These are phyloP conservation scores for Avahi laniger DNA, from an alignment of 2,797 vertebrate genomes.

Conservation along the genomic window DNA sequence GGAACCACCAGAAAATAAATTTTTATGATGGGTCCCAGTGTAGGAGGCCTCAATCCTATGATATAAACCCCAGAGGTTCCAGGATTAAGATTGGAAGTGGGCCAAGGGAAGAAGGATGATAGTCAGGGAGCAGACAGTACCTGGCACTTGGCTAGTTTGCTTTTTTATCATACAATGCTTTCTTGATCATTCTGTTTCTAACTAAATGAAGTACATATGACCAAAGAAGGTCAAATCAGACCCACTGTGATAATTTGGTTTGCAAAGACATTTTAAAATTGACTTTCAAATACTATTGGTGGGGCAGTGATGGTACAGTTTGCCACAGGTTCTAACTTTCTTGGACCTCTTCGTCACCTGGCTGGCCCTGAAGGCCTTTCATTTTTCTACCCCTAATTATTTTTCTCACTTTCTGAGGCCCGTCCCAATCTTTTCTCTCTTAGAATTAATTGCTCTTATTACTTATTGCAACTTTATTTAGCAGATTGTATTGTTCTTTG, in stretches of 20 bases:
- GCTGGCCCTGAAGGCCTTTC: conserved; percentile 50
- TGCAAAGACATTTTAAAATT: conserved; percentile 51
- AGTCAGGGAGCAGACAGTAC: background rate
- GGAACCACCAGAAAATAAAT: background rate
- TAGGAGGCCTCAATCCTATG: background rate
- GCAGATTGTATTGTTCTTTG: background rate
- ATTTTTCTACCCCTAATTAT: conserved; percentile 42
- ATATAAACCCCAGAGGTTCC: background rate
- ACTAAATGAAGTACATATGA: background rate
- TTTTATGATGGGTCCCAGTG: background rate
- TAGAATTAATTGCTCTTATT: conserved; percentile 17
- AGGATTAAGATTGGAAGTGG: background rate
- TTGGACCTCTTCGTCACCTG: conserved; percentile 1
- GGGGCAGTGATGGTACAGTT: background rate
- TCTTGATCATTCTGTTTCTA: background rate
- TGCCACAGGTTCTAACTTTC: background rate
- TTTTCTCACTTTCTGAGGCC: conserved; percentile 22
- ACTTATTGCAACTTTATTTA: background rate
- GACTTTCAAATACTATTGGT: conserved; percentile 35
- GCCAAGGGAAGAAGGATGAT: background rate
- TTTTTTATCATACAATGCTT: background rate
- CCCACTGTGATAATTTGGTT: conserved; percentile 31
- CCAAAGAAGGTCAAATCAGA: background rate
- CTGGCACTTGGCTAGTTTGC: background rate
- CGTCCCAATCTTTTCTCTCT: background rate